phyloP scores from a whole-genome alignment of 2,797 vertebrate genomes.

The Gallinago stenura region DNA sequence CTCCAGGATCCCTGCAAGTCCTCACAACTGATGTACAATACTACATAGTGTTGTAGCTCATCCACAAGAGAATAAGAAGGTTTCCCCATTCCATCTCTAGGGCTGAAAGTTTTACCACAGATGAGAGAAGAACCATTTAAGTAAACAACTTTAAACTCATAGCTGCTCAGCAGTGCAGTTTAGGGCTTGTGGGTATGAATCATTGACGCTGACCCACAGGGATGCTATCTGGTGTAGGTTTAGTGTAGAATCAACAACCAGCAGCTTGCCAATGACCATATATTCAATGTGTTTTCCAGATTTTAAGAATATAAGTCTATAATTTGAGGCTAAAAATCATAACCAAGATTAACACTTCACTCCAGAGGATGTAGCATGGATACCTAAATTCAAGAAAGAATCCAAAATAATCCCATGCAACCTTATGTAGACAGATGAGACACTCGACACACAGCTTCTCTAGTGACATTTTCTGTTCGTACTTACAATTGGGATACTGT shows the following conservation, averaged over 20 bases:
- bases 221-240: neutral
- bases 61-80: neutral
- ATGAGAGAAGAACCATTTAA: conserved; percentile 31
- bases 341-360: neutral
- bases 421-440: neutral
- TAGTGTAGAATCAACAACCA: neutral
- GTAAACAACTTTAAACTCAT: neutral
- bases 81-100: conserved; percentile 31
- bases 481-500: neutral
- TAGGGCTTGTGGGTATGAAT: neutral
- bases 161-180: neutral
- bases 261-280: neutral
- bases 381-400: neutral
- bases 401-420: neutral
- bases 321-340: neutral
- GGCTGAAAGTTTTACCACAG: conserved; percentile 9
- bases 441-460: neutral
- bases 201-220: neutral
- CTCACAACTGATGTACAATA: conserved; percentile 1
- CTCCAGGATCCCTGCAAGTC: conserved; percentile 54
- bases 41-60: neutral
- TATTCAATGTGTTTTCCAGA: neutral
- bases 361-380: neutral
- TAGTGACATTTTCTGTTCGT: neutral
- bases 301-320: neutral